Evolutionary conservation across 92 coral and sea anemone species (phyloP), one percentile per base, ranked within the genome.

Genomic region (Plumapathes pennacea): DNA sequence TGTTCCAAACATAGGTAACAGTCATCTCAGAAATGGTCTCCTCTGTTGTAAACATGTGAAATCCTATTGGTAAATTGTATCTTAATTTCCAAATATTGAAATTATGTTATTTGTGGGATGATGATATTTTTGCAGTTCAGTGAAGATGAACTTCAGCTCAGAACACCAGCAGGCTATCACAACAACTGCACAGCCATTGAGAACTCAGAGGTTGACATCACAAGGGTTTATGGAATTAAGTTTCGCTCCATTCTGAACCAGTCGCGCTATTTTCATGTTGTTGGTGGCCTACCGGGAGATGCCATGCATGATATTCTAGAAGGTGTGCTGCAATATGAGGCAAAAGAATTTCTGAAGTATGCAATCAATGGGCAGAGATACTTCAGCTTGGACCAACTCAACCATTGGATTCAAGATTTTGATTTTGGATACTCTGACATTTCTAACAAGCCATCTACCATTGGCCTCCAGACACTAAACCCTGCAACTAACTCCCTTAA

Each of bases 271-370:
- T 54, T 5, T 36, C 64, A 65, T 53, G 70, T 60, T 1, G 32
- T 72, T 47, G 79, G 72, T 4, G 79, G 72, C 32, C 38, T 72
- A 5, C 72, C 72, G 18, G 72, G 55, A 13, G 76, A 68, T 68
- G 76, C 76, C n/a, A 68, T 55, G 76, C 65, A 44, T 55, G 66
- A 66, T 40, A 39, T 54, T 11, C 46, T 66, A 22, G 64, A 69
- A 46, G 78, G 70, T 1, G 51, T 71, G 23, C 58, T 71, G 7
- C 69, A 59, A 18, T 71, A 46, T 38, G 41, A 50, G 12, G 26
- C 38, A 26, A 71, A 60, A 23, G 70, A 60, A 23, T 32, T 48
- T 15, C 20, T 58, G 22, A 54, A 67, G 30, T 37, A 37, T 27
- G 21, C 12, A 12, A 67, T 67, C 24, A 38, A 15, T 18, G 50